Evolutionary conservation across 2,888 invertebrate genomes (phyloP).

Genomic region (Hydraecia micacea): DNA sequence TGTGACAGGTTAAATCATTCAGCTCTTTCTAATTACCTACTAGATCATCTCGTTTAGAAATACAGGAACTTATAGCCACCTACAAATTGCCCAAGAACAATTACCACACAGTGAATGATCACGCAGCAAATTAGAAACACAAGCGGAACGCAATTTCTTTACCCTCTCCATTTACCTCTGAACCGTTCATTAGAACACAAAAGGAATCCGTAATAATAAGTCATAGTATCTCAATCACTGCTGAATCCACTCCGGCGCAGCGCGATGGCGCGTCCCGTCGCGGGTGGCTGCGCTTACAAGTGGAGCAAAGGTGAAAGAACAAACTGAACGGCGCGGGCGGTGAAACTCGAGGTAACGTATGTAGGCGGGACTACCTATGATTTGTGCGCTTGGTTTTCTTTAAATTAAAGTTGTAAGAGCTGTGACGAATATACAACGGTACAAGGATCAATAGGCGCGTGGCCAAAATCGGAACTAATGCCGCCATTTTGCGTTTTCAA

Average conservation of each 20-base stretch:
- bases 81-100: background rate
- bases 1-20: background rate
- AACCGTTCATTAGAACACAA: conserved; percentile 51
- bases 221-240: conserved; percentile 60
- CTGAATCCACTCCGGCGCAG: conserved; percentile 54
- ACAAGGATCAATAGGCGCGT: background rate
- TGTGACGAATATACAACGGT: background rate
- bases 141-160: conserved; percentile 40
- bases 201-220: conserved; percentile 55
- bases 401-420: background rate
- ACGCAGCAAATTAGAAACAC: conserved; percentile 6
- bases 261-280: conserved; percentile 82
- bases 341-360: conserved; percentile 62
- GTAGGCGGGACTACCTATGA: conserved; percentile 53
- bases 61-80: background rate
- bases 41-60: background rate
- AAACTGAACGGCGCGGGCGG: conserved; percentile 65
- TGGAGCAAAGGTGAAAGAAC: conserved; percentile 90
- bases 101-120: conserved; percentile 18
- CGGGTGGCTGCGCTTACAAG: conserved; percentile 83
- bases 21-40: background rate
- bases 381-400: conserved; percentile 35
- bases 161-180: conserved; percentile 28
- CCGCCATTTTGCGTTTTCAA: background rate
- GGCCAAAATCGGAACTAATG: background rate